A percentile compares a stretch with the other conserved stretches of the same genome.
Conservation (phyloP, 2,113 vertebrate species). For the Pithys albifrons region DNA sequence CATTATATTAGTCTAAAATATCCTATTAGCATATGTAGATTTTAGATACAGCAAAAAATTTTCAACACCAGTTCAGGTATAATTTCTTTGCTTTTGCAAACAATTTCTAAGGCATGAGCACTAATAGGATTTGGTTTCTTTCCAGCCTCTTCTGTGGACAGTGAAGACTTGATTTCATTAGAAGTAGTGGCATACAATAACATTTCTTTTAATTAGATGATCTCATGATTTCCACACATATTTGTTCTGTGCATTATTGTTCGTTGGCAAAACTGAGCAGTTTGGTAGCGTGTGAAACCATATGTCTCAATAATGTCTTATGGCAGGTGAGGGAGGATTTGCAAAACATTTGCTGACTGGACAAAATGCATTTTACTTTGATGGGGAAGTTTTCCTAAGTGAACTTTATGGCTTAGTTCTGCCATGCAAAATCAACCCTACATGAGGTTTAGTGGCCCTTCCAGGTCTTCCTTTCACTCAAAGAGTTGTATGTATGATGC, state of each 20-base stretch:
- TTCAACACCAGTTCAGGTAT: background rate
- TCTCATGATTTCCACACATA: constrained; percentile 33
- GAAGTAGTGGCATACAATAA: constrained; percentile 37
- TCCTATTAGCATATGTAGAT: background rate
- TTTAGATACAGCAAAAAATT: background rate
- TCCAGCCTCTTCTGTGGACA: background rate
- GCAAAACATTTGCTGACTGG: constrained; percentile 39
- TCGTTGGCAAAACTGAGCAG: constrained; percentile 13
- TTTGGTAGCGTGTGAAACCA: constrained; percentile 50
- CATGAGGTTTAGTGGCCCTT: background rate
- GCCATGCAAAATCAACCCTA: background rate
- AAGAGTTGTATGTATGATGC: background rate
- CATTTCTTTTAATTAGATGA: constrained; percentile 48
- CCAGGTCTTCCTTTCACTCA: background rate
- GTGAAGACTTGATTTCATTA: background rate
- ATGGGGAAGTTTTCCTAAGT: constrained; percentile 22
- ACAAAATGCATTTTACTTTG: constrained; percentile 21
- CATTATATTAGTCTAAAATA: background rate
- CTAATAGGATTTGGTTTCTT: constrained; percentile 6
- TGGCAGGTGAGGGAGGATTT: constrained; percentile 33
- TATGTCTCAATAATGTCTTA: constrained; percentile 55
- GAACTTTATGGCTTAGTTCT: background rate
- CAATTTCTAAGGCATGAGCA: background rate
- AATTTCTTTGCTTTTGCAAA: background rate
- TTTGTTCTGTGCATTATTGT: constrained; percentile 39